Percentiles rank a stretch among this genome's conserved stretches.
phyloP scores from a whole-genome alignment of 2,113 vertebrate species.

The Serilophus lunatus region DNA sequence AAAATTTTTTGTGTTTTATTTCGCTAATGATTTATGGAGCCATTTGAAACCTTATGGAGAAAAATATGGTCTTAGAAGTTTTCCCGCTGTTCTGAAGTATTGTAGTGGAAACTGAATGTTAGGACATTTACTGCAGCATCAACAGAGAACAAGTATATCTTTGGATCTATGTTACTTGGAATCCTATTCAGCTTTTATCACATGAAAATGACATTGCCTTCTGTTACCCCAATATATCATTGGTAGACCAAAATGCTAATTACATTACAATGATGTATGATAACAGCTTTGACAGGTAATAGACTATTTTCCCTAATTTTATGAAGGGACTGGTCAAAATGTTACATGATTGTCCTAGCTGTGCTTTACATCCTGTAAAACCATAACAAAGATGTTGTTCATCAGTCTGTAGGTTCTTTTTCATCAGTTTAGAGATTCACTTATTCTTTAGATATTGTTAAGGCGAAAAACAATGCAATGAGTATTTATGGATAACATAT shows the following conservation, averaged over 20 bases:
- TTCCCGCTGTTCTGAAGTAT: background rate
- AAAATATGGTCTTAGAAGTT: background rate
- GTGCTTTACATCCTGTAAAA: background rate
- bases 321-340: background rate
- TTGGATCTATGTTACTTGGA: background rate
- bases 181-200: background rate
- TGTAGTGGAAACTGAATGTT: background rate
- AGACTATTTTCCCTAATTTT: background rate
- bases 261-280: rapidly evolving
- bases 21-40: background rate
- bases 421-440: background rate
- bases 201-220: background rate
- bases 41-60: background rate
- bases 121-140: background rate
- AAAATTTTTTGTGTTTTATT: background rate
- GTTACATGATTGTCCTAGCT: background rate
- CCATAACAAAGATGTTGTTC: background rate
- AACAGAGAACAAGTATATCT: background rate
- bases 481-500: background rate
- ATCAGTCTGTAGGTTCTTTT: background rate
- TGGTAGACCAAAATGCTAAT: background rate
- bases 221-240: background rate
- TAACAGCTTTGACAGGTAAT: background rate
- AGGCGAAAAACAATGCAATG: background rate
- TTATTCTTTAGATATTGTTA: background rate